These are phyloP conservation scores for Agrochola circellaris DNA, from an alignment of 2,888 invertebrate species.

Conservation along the genomic window DNA sequence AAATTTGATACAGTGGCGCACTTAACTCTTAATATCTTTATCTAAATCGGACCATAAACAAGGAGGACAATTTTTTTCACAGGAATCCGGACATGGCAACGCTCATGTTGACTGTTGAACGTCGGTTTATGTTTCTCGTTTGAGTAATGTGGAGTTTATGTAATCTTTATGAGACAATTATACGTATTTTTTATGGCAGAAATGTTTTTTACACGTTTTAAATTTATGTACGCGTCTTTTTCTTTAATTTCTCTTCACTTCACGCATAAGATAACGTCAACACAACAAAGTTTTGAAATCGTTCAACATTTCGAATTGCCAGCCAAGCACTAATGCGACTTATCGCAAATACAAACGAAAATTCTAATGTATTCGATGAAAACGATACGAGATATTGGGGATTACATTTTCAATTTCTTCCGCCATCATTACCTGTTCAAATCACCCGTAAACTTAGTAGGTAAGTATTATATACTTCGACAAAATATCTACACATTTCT, in stretches of 20 bases:
- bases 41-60: constrained; percentile 86
- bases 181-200: constrained; percentile 23
- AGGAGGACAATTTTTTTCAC: constrained; percentile 78
- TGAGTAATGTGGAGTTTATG: constrained; percentile 47
- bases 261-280: constrained; percentile 1
- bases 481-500: constrained; percentile 32
- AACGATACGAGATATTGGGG: constrained; percentile 32
- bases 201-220: constrained; percentile 29
- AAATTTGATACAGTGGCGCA: constrained; percentile 86
- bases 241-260: neutral
- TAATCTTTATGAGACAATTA: constrained; percentile 56
- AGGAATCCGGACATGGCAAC: constrained; percentile 64
- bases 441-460: constrained; percentile 46
- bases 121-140: constrained; percentile 54
- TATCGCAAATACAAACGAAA: constrained; percentile 56
- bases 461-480: constrained; percentile 29
- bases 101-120: constrained; percentile 60
- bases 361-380: constrained; percentile 45
- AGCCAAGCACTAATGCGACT: constrained; percentile 40
- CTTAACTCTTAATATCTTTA: constrained; percentile 87
- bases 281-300: constrained; percentile 22
- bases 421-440: constrained; percentile 39
- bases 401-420: constrained; percentile 43
- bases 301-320: constrained; percentile 13
- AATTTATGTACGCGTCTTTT: neutral